phyloP scores from a whole-genome alignment of 2,888 invertebrate species.

The Ormyrus labotus region DNA sequence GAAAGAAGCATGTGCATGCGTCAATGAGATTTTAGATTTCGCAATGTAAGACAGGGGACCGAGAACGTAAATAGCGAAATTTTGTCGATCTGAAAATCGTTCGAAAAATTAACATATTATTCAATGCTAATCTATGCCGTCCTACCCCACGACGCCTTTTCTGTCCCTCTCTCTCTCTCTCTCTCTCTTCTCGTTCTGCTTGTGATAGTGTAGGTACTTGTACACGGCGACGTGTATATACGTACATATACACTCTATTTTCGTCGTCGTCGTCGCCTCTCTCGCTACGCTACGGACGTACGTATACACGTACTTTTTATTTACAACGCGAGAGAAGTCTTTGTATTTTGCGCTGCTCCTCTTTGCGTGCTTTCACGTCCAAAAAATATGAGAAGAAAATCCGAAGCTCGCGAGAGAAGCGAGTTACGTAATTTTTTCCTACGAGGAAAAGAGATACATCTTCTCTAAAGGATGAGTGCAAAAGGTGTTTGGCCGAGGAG shows the following conservation, averaged over 20 bases:
- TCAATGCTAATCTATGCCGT: slow-evolving; percentile 51
- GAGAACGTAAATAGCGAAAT: background rate
- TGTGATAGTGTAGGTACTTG: slow-evolving; percentile 18
- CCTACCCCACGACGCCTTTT: slow-evolving; percentile 50
- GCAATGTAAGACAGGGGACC: background rate
- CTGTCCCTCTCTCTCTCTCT: slow-evolving; percentile 5
- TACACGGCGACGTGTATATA: slow-evolving; percentile 6
- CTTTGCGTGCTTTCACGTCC: slow-evolving; percentile 30
- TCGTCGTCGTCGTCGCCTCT: slow-evolving; percentile 48
- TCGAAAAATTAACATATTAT: slow-evolving; percentile 41
- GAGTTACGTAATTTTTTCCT: slow-evolving; percentile 39
- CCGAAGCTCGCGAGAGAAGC: slow-evolving; percentile 4
- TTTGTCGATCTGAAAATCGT: slow-evolving; percentile 6
- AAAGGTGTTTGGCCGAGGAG: background rate
- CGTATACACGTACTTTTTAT: slow-evolving; percentile 44
- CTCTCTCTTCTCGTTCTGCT: slow-evolving; percentile 17
- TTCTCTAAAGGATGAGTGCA: background rate
- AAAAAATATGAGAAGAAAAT: background rate
- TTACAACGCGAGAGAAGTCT: slow-evolving; percentile 44
- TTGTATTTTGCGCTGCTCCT: slow-evolving; percentile 29
- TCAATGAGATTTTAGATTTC: too few relatives aligned
- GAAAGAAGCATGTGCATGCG: background rate
- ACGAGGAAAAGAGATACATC: background rate
- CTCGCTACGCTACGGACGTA: background rate
- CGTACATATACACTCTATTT: slow-evolving; percentile 51